Percentiles rank a stretch among this genome's conserved stretches.
These are phyloP conservation scores for Archegozetes longisetosus DNA, from an alignment of 1,140 invertebrate genomes.

Conservation along the genomic window DNA sequence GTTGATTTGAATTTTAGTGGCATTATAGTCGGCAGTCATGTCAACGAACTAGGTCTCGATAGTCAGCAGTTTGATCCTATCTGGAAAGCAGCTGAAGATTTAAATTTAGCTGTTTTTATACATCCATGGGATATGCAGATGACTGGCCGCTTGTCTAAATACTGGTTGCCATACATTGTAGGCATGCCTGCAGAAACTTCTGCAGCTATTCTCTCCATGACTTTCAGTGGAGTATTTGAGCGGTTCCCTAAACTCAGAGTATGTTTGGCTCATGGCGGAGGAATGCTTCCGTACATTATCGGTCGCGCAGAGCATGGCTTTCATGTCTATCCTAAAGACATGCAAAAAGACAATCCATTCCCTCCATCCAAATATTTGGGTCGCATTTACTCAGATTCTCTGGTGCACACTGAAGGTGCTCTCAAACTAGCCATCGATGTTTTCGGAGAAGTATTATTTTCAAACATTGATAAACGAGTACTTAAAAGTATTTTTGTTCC, in stretches of 20 bases:
- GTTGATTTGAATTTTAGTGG: constrained; percentile 36
- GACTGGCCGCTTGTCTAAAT: constrained; percentile 37
- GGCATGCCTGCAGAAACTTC: constrained; percentile 45
- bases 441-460: constrained; percentile 34
- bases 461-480: not conserved
- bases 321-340: constrained; percentile 13
- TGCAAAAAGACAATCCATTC: constrained; percentile 26
- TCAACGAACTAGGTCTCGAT: constrained; percentile 44
- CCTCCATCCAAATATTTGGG: constrained; percentile 35
- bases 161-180: constrained; percentile 45
- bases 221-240: constrained; percentile 42
- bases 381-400: constrained; percentile 38
- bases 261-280: constrained; percentile 45
- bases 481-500: constrained; percentile 14
- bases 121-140: constrained; percentile 46
- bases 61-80: constrained; percentile 36
- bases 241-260: constrained; percentile 32
- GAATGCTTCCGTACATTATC: constrained; percentile 40
- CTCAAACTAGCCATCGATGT: constrained; percentile 35
- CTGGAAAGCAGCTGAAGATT: constrained; percentile 39
- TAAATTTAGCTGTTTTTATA: constrained; percentile 37
- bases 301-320: constrained; percentile 37
- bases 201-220: constrained; percentile 37
- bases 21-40: constrained; percentile 42
- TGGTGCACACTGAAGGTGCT: constrained; percentile 38